Base-by-base conservation (phyloP, 2,888 invertebrate genomes). In the Athalia circularis region DNA sequence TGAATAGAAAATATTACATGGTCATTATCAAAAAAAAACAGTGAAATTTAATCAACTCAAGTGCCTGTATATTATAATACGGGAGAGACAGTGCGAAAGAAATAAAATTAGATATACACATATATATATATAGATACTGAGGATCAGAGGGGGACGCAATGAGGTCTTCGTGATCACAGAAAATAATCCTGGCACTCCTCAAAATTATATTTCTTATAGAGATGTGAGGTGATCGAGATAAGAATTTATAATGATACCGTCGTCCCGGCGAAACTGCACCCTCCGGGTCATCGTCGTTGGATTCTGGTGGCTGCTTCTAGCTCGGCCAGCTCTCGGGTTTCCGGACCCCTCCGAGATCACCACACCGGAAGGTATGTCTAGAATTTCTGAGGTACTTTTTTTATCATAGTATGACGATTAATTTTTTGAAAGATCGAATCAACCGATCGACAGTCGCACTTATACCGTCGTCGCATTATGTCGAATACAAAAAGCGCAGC, bases 261-360 rank as follows among this genome's bases (percentile, higher is more conserved):
- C 79, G 77, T 81, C 80, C 50, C 57, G 72, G 61, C 15, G 67
- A 62, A 70, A 54, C 75, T 59, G 78, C 78, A 80, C 80, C 81
- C 80, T 82, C 77, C 83, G 84, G 70, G 77, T 87, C 82, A 80
- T 84, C 77, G 65, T 86, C 67, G 75, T 88, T 78, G 83, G 83
- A 74, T 84, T 85, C 81, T 82, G 87, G 83, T 77, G 87, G 81
- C 80, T 86, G 78, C 82, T 86, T 29, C 52, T 75, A 75, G 85
- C 82, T 68, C 83, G 81, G 80, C 82, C 84, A 81, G 87, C 80
- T 80, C 82, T 85, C 80, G 89, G 86, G 79, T 83, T 83, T 79
- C 86, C 89, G 82, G 88, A 89, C 83, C 82, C 86, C 77, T 86
- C 84, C 74, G 86, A 88, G 65, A 77, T 83, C 65, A 86, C 87